Percentiles rank a stretch among this genome's conserved stretches.
Conservation (phyloP, 2,113 vertebrate genomes). For the Protomyctophum bolini region DNA sequence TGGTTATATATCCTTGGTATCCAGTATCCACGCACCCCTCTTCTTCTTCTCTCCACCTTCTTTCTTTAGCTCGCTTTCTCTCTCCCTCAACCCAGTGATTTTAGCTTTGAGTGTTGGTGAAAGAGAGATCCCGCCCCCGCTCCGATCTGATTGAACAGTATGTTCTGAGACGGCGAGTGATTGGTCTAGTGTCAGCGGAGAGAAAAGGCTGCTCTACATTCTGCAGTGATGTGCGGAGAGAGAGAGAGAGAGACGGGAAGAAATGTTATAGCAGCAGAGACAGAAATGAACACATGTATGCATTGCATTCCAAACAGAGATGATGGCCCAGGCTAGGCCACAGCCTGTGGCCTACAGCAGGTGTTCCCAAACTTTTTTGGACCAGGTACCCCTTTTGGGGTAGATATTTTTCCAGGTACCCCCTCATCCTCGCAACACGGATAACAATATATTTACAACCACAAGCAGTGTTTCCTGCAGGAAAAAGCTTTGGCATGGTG, state of each 20-base stretch:
- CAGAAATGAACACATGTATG: too few relatives aligned
- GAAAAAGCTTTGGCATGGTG: too few relatives aligned
- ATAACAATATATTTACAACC: too few relatives aligned
- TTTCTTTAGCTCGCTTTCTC: background rate
- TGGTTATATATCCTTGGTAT: constrained; percentile 20
- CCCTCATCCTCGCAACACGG: too few relatives aligned
- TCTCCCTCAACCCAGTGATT: constrained; percentile 38
- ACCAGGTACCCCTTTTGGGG: too few relatives aligned
- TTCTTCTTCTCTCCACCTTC: background rate
- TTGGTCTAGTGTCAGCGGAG: constrained; percentile 35
- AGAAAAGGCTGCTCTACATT: constrained; percentile 25
- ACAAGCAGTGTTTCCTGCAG: too few relatives aligned
- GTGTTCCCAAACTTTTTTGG: too few relatives aligned
- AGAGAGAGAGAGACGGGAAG: constrained; percentile 1
- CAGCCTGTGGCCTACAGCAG: too few relatives aligned
- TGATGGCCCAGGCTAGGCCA: too few relatives aligned
- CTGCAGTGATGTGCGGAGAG: constrained; percentile 47
- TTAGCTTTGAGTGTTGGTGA: constrained; percentile 37
- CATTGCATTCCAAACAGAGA: too few relatives aligned
- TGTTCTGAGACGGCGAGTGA: constrained; percentile 10
- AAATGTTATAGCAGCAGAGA: too few relatives aligned
- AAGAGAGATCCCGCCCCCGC: constrained; percentile 42
- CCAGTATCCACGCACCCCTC: background rate
- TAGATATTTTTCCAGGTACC: too few relatives aligned
- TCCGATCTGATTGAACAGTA: constrained; percentile 34